Evolutionary conservation across 2,113 vertebrate species (phyloP).

Genomic region (Cisticola juncidis): DNA sequence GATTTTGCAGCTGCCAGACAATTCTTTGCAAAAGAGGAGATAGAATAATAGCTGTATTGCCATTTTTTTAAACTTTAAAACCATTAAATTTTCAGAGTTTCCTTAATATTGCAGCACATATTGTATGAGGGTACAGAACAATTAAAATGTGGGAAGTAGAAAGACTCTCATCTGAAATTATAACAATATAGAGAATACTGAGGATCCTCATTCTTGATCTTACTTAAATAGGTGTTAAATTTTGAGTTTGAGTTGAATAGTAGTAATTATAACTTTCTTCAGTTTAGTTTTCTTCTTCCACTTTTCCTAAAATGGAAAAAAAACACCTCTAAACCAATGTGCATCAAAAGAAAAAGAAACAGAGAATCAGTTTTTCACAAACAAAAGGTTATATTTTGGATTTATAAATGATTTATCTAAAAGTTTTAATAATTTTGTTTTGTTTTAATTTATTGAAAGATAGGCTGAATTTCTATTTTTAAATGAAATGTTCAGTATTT

Average conservation of each 20-base stretch:
- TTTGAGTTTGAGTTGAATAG: background rate
- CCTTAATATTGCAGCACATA: background rate
- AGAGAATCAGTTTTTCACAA: background rate
- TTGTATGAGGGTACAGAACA: background rate
- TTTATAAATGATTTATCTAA: background rate
- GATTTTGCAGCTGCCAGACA: background rate
- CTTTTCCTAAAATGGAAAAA: background rate
- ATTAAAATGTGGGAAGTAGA: background rate
- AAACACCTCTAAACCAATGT: rapidly evolving
- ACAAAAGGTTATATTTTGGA: background rate
- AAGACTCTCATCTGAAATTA: background rate
- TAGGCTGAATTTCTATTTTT: background rate
- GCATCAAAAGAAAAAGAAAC: background rate
- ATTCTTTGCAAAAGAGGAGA: background rate
- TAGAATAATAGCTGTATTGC: background rate
- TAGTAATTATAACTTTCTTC: background rate
- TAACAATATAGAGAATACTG: background rate
- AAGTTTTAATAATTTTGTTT: background rate
- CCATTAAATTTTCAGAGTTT: background rate
- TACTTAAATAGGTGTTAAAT: background rate
- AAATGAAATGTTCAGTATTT: background rate
- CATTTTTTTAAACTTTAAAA: background rate
- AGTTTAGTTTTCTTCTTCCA: background rate
- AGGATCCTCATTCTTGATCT: background rate
- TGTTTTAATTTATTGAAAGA: background rate